phyloP scores from a whole-genome alignment of 2,113 vertebrate species.

The Ranitomeya imitator region DNA sequence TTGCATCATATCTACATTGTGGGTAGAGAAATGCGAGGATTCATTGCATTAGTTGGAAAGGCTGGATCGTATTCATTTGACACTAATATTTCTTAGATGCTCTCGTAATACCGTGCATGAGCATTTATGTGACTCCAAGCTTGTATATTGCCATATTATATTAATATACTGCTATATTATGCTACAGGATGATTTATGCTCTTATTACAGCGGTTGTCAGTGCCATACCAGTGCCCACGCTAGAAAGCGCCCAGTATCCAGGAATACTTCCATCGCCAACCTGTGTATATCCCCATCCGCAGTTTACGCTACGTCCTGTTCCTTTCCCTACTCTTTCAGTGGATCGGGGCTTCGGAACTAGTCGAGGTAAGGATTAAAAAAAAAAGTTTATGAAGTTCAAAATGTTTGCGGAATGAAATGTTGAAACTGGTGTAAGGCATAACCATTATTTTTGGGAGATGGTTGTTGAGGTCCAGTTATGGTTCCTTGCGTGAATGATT shows the following conservation, averaged over 20 bases:
- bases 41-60: neutral
- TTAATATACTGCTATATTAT: neutral
- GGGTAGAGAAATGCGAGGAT: neutral
- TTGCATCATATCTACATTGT: neutral
- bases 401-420: neutral
- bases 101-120: neutral
- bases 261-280: conserved; percentile 90
- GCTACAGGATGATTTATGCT: neutral
- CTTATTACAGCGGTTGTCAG: conserved; percentile 85
- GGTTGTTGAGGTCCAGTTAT: neutral
- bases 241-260: conserved; percentile 91
- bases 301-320: conserved; percentile 89
- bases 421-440: neutral
- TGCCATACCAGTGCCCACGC: conserved; percentile 88
- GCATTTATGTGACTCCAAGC: neutral
- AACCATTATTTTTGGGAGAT: neutral
- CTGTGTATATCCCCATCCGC: conserved; percentile 85
- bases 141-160: neutral
- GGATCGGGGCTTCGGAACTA: conserved; percentile 83
- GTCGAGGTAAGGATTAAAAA: conserved; percentile 67
- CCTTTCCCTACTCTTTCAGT: conserved; percentile 87
- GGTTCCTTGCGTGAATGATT: no score
- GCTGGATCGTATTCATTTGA: neutral
- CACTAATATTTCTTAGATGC: conserved; percentile 2
- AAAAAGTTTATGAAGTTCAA: neutral